A percentile compares a stretch with the other conserved stretches of the same genome.
Conservation (phyloP, 2,888 invertebrate species). For the Lycia hirtaria region DNA sequence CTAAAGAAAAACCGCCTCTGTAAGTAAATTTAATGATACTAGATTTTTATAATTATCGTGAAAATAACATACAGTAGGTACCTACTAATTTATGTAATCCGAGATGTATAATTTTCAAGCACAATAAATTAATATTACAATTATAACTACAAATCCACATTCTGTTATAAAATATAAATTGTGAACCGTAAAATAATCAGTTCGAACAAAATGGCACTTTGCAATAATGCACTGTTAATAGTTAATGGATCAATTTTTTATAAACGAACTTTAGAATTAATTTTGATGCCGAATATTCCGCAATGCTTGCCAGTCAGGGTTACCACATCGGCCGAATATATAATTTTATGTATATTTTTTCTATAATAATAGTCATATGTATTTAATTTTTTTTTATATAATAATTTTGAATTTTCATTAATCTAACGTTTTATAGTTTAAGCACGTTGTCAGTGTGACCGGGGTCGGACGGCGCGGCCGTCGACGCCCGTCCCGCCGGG, state of each 20-base stretch:
- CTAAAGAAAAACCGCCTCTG: conserved; percentile 73
- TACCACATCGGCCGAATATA: conserved; percentile 87
- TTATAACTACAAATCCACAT: conserved; percentile 69
- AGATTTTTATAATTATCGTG: conserved; percentile 80
- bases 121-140: conserved; percentile 65
- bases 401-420: conserved; percentile 85
- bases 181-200: conserved; percentile 66
- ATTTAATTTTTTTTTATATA: conserved; percentile 83
- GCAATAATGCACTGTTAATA: conserved; percentile 79
- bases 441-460: conserved; percentile 65
- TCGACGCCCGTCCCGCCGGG: background rate
- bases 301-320: conserved; percentile 90
- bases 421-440: conserved; percentile 78
- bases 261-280: conserved; percentile 65
- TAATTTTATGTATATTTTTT: conserved; percentile 82
- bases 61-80: conserved; percentile 78
- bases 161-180: conserved; percentile 63
- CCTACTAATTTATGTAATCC: conserved; percentile 74
- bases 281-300: conserved; percentile 81
- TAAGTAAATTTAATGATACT: conserved; percentile 68
- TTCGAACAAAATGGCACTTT: conserved; percentile 82
- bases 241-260: conserved; percentile 62
- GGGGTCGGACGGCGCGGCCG: conserved; percentile 26
- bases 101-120: conserved; percentile 73
- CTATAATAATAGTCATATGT: conserved; percentile 84